A percentile compares a stretch with the other conserved stretches of the same genome.
Evolutionary conservation across 2,888 invertebrate genomes (phyloP).

Genomic region (Prenolepis imparis): DNA sequence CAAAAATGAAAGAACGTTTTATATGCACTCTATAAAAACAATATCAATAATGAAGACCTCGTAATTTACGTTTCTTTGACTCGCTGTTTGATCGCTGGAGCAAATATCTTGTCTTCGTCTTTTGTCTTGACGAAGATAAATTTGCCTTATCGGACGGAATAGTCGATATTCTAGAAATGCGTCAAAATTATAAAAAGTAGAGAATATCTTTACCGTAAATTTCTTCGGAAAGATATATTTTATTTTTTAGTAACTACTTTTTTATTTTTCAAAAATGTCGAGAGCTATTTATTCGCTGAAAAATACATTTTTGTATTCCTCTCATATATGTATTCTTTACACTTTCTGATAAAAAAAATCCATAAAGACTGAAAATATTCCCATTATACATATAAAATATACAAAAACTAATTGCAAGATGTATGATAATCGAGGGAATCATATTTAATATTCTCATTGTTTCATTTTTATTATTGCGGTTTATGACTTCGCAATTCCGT

Average conservation of each 20-base stretch:
- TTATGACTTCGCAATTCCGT: no score
- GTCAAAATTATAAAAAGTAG: background rate
- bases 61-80: background rate
- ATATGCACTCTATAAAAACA: background rate
- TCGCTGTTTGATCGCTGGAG: background rate
- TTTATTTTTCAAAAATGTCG: background rate
- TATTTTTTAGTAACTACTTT: background rate
- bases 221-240: background rate
- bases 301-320: background rate
- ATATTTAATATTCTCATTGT: background rate
- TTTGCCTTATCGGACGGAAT: background rate
- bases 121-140: background rate
- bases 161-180: background rate
- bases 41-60: background rate
- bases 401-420: background rate
- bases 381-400: constrained; percentile 9
- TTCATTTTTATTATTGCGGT: constrained; percentile 5
- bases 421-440: background rate
- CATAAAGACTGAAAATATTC: background rate
- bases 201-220: no score
- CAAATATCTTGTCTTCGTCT: background rate
- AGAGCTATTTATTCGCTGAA: background rate
- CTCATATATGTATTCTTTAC: background rate
- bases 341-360: background rate
- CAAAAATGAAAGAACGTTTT: constrained; percentile 45